Evolutionary conservation across 2,113 vertebrate species (phyloP).

Genomic region (Panurus biarmicus): DNA sequence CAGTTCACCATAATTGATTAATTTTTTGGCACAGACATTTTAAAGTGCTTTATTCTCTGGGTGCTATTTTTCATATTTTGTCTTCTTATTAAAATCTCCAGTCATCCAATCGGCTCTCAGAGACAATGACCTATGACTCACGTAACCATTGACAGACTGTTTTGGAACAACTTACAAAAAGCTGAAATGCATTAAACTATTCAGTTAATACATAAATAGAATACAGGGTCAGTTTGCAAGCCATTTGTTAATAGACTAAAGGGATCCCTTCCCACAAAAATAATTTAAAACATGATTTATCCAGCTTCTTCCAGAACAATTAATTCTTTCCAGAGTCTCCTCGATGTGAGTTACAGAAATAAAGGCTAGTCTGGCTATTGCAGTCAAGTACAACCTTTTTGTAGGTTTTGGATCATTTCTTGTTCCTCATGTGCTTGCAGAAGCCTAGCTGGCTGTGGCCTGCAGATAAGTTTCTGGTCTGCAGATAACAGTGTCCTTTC

Average conservation of each 20-base stretch:
- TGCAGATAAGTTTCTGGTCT: not conserved
- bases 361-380: not conserved
- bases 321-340: constrained; percentile 32
- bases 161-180: constrained; percentile 47
- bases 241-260: constrained; percentile 50
- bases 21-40: constrained; percentile 41
- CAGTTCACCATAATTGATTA: constrained; percentile 27
- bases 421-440: not conserved
- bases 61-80: constrained; percentile 49
- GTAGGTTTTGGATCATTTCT: not conserved
- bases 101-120: not conserved
- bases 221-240: constrained; percentile 43
- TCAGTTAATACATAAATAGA: constrained; percentile 55
- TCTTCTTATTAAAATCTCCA: constrained; percentile 14
- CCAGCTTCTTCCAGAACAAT: constrained; percentile 37
- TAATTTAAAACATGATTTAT: constrained; percentile 52
- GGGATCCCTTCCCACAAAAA: constrained; percentile 44
- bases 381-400: not conserved
- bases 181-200: constrained; percentile 47
- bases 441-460: not conserved
- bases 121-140: constrained; percentile 49
- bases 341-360: not conserved
- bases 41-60: constrained; percentile 34
- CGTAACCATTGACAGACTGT: constrained; percentile 48
- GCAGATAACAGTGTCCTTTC: not conserved